Base-by-base conservation (phyloP, 1,140 invertebrate genomes). In the Aricia agestis region DNA sequence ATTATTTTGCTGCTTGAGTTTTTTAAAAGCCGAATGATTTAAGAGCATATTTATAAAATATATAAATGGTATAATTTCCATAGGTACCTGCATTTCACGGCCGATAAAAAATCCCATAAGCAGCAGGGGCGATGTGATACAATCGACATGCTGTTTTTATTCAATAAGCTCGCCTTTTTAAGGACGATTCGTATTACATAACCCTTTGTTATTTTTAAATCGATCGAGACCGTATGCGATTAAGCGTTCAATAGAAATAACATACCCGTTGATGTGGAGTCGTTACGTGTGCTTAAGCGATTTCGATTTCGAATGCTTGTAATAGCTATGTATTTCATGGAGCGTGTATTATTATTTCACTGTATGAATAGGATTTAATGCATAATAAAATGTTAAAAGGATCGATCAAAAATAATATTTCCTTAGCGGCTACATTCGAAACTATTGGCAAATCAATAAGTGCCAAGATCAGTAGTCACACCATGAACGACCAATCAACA, bases 141-240 rank as follows among this genome's bases (percentile, higher is more conserved):
- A 78, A 83, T 84, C 80, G 74, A 82, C 80, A 80, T 82, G 82
- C 74, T 82, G 79, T 89, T 86, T 85, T 86, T 84, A 83, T 86
- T 87, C 84, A 86, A 87, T 85, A 87, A 83, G 78, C 83, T 76
- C 78, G 81, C 80, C 76, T 82, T 83, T 81, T 78, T 79, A 83
- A 78, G 75, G 76, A 82, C 76, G 83, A 81, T 78, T 89, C 82
- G 73, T 80, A 79, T 87, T 87, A 83, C 81, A 78, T 75, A 77
- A 84, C 78, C 82, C 80, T 86, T 86, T 89, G 83, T 87, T 85
- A 82, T 86, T 80, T 78, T 87, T 78, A 83, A 87, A 86, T 86
- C 83, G 83, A 82, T 78, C 82, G 81, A 77, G 82, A 81, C 81
- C 77, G 69, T 72, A 79, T 76, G 72, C 72, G 76, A 79, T 76